Percentiles rank a stretch among this genome's conserved stretches.
Evolutionary conservation across 2,888 invertebrate genomes (phyloP).

Genomic region (Chelonus formosanus): DNA sequence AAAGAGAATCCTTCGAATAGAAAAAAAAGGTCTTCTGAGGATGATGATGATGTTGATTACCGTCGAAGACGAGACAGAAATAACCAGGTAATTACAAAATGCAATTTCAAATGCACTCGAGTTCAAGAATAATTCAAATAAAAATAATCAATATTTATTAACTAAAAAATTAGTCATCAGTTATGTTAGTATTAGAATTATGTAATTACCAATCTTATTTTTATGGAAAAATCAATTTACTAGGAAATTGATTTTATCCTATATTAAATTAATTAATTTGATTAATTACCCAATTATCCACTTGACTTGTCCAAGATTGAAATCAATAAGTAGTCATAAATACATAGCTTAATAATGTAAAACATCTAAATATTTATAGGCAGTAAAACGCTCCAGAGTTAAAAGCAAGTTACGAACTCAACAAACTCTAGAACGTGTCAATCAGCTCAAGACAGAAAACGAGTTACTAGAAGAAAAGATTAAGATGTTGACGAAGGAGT

Average conservation of each 20-base stretch:
- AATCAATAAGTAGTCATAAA: too few species aligned
- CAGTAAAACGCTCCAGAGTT: constrained; percentile 83
- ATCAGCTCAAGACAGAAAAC: constrained; percentile 79
- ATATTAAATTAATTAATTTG: too few species aligned
- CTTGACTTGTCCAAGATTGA: too few species aligned
- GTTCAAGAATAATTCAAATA: constrained; percentile 4
- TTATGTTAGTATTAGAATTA: too few species aligned
- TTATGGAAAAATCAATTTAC: neutral
- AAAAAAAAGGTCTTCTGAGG: constrained; percentile 66
- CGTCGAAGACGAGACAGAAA: constrained; percentile 79
- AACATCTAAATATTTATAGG: constrained; percentile 66
- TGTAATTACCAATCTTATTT: neutral
- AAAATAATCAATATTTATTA: constrained; percentile 7
- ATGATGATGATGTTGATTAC: constrained; percentile 76
- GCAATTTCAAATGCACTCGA: too few species aligned
- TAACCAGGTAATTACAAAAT: constrained; percentile 71
- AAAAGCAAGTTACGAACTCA: constrained; percentile 81
- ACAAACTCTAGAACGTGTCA: constrained; percentile 79
- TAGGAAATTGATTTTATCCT: too few species aligned
- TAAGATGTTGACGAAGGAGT: constrained; percentile 80
- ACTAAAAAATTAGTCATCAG: neutral
- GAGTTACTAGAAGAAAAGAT: constrained; percentile 83
- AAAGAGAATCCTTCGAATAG: constrained; percentile 57
- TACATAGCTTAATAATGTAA: too few species aligned
- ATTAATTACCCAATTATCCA: too few species aligned